Evolutionary conservation across 2,888 invertebrate genomes (phyloP).

Genomic region (Leptura quadrifasciata): DNA sequence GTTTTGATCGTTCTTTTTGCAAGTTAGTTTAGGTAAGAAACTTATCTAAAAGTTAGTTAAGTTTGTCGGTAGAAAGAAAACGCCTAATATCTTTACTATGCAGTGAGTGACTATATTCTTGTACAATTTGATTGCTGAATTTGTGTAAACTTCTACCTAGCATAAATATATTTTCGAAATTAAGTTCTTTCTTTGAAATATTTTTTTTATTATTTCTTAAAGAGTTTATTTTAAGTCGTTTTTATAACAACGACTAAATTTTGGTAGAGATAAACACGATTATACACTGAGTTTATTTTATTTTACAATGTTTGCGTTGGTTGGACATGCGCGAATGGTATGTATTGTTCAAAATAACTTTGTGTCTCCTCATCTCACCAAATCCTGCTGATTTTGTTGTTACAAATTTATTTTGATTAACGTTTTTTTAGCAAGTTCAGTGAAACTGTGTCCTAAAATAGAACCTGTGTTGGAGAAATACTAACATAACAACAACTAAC

Average conservation of each 20-base stretch:
- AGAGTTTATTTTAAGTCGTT: slow-evolving; percentile 39
- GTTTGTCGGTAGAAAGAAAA: no score
- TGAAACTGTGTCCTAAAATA: slow-evolving; percentile 71
- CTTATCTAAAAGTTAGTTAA: no score
- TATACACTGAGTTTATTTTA: slow-evolving; percentile 73
- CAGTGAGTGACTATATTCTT: no score
- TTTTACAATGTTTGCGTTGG: slow-evolving; percentile 74
- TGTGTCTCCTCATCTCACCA: slow-evolving; percentile 51
- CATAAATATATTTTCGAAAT: background rate
- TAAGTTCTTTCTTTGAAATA: background rate
- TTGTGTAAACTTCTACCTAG: background rate
- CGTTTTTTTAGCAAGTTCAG: slow-evolving; percentile 68
- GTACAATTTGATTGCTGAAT: background rate
- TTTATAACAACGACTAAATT: slow-evolving; percentile 24
- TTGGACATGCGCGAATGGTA: slow-evolving; percentile 74
- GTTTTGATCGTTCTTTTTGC: no score
- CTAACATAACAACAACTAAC: slow-evolving; percentile 54
- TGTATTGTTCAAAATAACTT: slow-evolving; percentile 69
- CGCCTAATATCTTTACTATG: no score
- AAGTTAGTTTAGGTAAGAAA: no score
- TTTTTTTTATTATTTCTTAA: slow-evolving; percentile 40
- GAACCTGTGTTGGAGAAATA: slow-evolving; percentile 72
- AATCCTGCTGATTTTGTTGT: slow-evolving; percentile 48
- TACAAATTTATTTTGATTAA: slow-evolving; percentile 45
- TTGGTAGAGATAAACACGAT: slow-evolving; percentile 66